These are phyloP conservation scores for Podocnemis expansa DNA, from an alignment of 2,113 vertebrate genomes.

Conservation along the genomic window DNA sequence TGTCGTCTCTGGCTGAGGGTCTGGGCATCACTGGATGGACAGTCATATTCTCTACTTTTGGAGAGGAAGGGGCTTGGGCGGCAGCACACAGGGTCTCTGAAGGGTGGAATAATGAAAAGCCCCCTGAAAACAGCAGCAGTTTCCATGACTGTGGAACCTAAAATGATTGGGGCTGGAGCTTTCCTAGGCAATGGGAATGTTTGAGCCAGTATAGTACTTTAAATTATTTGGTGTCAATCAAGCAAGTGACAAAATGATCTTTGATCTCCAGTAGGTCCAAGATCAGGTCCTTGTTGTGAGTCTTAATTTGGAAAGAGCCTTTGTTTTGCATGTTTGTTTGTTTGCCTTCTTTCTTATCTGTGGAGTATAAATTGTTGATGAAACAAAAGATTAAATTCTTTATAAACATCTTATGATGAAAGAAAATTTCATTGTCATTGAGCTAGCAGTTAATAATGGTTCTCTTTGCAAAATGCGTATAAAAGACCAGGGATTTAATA, in stretches of 20 bases:
- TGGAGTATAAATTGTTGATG: neutral
- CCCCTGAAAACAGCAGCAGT: neutral
- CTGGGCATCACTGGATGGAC: too few species aligned
- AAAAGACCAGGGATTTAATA: neutral
- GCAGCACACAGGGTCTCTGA: neutral
- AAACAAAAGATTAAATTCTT: neutral
- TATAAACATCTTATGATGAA: neutral
- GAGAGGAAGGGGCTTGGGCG: too few species aligned
- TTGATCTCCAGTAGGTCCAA: neutral
- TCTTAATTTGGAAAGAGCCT: neutral
- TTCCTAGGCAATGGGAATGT: accelerated
- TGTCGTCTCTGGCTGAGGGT: too few species aligned
- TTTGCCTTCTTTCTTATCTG: neutral
- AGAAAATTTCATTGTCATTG: neutral
- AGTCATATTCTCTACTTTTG: too few species aligned
- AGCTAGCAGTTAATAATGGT: neutral
- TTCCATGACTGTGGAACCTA: accelerated
- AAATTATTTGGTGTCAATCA: neutral
- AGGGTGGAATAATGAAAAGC: neutral
- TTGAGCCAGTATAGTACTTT: neutral
- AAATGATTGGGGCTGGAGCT: neutral
- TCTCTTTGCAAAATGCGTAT: neutral
- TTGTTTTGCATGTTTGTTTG: neutral
- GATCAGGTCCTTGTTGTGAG: neutral
- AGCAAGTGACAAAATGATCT: accelerated